phyloP scores from a whole-genome alignment of 2,797 vertebrate species.

The Chiloscyllium punctatum region DNA sequence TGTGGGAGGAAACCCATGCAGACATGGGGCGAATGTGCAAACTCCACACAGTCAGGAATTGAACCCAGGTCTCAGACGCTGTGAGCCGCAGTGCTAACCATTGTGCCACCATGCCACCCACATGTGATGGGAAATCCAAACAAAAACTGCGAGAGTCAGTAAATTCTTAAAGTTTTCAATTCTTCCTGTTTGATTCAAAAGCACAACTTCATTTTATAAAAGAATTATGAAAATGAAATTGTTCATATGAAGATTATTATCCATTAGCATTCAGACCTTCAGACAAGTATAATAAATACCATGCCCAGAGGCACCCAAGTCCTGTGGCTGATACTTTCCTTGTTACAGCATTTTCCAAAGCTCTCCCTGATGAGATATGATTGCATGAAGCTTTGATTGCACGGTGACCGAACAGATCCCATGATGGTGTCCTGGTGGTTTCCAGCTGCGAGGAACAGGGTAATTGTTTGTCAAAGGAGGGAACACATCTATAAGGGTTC shows the following conservation, averaged over 20 bases:
- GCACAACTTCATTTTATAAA: neutral
- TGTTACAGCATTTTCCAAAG: conserved; percentile 52
- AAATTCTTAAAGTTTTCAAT: neutral
- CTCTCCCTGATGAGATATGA: conserved; percentile 57
- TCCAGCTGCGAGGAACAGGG: conserved; percentile 56
- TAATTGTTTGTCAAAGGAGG: conserved; percentile 63
- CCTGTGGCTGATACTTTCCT: conserved; percentile 55
- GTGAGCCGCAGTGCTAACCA: too few relatives aligned
- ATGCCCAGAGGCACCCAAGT: conserved; percentile 53
- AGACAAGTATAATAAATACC: conserved; percentile 61
- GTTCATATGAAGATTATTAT: conserved; percentile 42
- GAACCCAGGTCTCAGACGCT: too few relatives aligned
- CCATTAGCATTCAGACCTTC: conserved; percentile 55
- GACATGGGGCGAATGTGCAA: too few relatives aligned
- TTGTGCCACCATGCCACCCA: too few relatives aligned
- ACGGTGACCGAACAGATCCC: conserved; percentile 65
- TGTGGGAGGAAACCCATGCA: too few relatives aligned
- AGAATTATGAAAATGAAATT: neutral
- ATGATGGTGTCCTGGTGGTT: conserved; percentile 63
- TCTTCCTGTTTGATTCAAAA: neutral
- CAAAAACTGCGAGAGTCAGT: neutral
- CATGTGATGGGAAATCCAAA: neutral
- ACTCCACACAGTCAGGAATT: too few relatives aligned
- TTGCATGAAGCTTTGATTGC: conserved; percentile 62
- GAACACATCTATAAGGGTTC: conserved; percentile 56